A percentile compares a stretch with the other conserved stretches of the same genome.
phyloP scores from a whole-genome alignment of 2,113 vertebrate species.

The Scomber scombrus region DNA sequence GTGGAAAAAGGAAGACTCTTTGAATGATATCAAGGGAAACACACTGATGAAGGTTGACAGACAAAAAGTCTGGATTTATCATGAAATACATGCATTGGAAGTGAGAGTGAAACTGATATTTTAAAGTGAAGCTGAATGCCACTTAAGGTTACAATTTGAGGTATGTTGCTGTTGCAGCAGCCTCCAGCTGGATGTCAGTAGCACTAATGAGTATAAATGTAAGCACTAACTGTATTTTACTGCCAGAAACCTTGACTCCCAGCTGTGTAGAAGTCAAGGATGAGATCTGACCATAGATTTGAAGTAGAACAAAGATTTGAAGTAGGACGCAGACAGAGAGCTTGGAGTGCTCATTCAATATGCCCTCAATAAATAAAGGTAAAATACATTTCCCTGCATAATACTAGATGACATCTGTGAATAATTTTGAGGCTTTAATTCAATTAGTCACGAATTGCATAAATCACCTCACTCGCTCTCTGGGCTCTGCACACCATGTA shows the following conservation, averaged over 20 bases:
- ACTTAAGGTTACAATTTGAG: neutral
- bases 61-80: too few relatives aligned
- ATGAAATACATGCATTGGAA: neutral
- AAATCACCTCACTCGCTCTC: constrained; percentile 36
- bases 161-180: neutral
- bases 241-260: neutral
- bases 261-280: neutral
- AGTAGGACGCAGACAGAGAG: neutral
- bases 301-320: neutral
- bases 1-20: too few relatives aligned
- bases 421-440: constrained; percentile 44
- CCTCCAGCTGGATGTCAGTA: constrained; percentile 8
- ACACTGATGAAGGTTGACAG: too few relatives aligned
- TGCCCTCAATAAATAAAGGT: constrained; percentile 15
- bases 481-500: neutral
- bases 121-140: constrained; percentile 2
- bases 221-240: neutral
- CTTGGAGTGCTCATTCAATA: neutral
- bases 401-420: constrained; percentile 10
- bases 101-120: too few relatives aligned
- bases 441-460: constrained; percentile 25
- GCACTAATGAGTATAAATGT: neutral
- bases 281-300: neutral
- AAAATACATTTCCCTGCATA: neutral
- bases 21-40: too few relatives aligned